Base-by-base conservation (phyloP, 1,140 invertebrate genomes). In the Geopemphigus sp. region DNA sequence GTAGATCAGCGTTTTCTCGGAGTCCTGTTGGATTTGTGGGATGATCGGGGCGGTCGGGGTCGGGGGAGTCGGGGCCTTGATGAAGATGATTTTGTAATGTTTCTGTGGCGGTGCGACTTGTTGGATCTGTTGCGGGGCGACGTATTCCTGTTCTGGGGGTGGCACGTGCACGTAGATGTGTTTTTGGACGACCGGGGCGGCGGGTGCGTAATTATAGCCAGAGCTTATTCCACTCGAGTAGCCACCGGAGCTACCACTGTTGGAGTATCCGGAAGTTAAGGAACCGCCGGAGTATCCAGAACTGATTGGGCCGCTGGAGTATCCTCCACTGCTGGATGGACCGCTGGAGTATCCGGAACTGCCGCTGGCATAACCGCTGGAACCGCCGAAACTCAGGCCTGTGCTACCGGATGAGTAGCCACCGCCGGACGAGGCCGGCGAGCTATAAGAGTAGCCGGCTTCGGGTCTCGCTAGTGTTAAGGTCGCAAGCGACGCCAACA, bases 41-140 rank as follows among this genome's bases (percentile, higher is more conserved):
- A 93, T 91, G 68, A 91, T 88, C 64, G 92, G 92, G 6, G 91
- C 91, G 90, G 81, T 84, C 24, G 91, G 89, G 76, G 92, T 90
- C 57, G 92, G 91, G 76, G 92, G 89, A 45, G 92, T 90, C 81
- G 93, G 93, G 59, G 93, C 92, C 88, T 94, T 94, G 86, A 95
- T 94, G 89, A 94, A 94, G 86, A 94, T 92, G 84, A 93, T 94
- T 84, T 94, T 94, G 89, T 94, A 94, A 85, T 94, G 92, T 83
- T 94, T 94, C 85, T 93, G 92, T 57, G 92, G 86, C 68, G 89
- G 88, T 1, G 86, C 85, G 61, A 88, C 87, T 66, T 87, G 86
- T 17, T 89, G 88, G 81, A 87, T 85, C 83, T 87, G 87, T 82
- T 88, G 86, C 6, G 90, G 89, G 85, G 90, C 88, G 29, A 84